Percentiles rank a stretch among this genome's conserved stretches.
Evolutionary conservation across 2,888 invertebrate genomes (phyloP).

Genomic region (Notocelia uddmanniana): DNA sequence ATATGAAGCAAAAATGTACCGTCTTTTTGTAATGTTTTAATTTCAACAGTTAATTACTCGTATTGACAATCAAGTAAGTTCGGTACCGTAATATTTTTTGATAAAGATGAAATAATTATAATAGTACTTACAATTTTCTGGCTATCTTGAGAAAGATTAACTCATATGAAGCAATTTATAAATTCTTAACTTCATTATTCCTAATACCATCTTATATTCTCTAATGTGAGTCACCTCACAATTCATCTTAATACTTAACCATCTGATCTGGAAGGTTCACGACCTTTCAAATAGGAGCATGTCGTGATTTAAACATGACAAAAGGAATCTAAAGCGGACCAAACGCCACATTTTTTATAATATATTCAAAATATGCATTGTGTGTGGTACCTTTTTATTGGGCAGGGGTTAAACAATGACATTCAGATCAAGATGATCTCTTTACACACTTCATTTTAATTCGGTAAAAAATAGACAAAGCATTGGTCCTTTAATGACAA

Average conservation of each 20-base stretch:
- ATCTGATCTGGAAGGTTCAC: conserved; percentile 63
- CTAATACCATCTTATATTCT: conserved; percentile 54
- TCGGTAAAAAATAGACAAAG: conserved; percentile 58
- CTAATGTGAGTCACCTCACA: conserved; percentile 59
- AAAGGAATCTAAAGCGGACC: conserved; percentile 57
- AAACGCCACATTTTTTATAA: conserved; percentile 75
- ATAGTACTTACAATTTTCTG: neutral
- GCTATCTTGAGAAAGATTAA: neutral
- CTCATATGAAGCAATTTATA: conserved; percentile 26
- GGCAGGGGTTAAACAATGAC: conserved; percentile 72
- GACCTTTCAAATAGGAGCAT: conserved; percentile 63
- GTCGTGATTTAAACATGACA: conserved; percentile 57
- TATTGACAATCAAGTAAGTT: too few species aligned
- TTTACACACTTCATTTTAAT: conserved; percentile 57
- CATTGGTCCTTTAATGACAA: conserved; percentile 63
- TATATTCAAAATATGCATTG: conserved; percentile 83
- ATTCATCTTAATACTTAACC: conserved; percentile 65
- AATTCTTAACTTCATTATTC: conserved; percentile 7
- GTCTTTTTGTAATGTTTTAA: too few species aligned
- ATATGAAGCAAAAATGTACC: conserved; percentile 35
- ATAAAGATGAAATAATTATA: neutral
- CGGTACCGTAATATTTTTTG: neutral
- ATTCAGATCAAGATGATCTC: conserved; percentile 66
- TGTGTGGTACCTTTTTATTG: conserved; percentile 68
- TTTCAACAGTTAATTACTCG: too few species aligned